Evolutionary conservation across 2,113 vertebrate species (phyloP).

Genomic region (Tamias sibiricus): DNA sequence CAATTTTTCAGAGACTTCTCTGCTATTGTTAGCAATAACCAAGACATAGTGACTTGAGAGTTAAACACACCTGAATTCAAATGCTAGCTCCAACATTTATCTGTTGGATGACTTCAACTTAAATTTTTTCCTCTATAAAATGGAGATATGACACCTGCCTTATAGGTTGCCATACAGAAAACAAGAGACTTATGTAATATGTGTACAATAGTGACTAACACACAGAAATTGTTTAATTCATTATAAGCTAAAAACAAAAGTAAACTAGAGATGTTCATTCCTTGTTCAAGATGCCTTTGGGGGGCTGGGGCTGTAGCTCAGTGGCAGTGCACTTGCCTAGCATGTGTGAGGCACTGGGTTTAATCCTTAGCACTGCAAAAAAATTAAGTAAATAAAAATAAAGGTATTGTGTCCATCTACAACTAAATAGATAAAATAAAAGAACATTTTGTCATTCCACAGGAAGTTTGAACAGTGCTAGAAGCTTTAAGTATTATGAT

Average conservation of each 20-base stretch:
- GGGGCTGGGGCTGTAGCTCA: no score
- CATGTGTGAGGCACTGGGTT: no score
- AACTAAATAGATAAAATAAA: background rate
- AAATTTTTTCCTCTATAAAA: conserved; percentile 29
- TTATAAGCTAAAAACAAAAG: background rate
- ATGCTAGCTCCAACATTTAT: background rate
- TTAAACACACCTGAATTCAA: background rate
- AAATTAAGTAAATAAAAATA: no score
- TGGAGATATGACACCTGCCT: background rate
- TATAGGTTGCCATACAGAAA: conserved; percentile 4
- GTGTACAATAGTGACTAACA: background rate
- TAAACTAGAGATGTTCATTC: background rate
- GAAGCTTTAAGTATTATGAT: background rate
- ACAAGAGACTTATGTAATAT: conserved; percentile 21
- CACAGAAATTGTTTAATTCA: background rate
- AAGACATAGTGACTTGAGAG: background rate
- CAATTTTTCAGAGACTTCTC: background rate
- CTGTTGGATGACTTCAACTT: background rate
- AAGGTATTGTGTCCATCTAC: no score
- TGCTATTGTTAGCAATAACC: background rate
- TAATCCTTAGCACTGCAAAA: no score
- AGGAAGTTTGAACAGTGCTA: background rate
- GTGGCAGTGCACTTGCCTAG: no score
- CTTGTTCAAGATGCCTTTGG: background rate
- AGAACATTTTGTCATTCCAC: background rate